Percentiles rank a stretch among this genome's conserved stretches.
phyloP scores from a whole-genome alignment of 2,888 invertebrate species.

The Leptarthrus brevirostris region DNA sequence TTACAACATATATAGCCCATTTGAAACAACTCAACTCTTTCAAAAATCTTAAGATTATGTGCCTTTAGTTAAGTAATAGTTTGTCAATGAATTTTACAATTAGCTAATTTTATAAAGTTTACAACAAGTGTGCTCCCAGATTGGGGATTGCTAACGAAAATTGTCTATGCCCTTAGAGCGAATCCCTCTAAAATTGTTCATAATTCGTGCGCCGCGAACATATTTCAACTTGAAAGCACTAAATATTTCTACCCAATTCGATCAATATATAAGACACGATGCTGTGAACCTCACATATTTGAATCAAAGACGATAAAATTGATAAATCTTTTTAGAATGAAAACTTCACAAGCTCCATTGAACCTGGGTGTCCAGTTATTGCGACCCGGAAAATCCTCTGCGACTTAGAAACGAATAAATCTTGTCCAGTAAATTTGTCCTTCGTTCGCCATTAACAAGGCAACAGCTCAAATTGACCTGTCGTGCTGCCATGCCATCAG shows the following conservation, averaged over 20 bases:
- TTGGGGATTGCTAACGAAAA: too few relatives aligned
- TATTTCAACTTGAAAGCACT: too few relatives aligned
- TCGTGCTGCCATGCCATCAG: conserved; percentile 44
- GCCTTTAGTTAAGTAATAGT: too few relatives aligned
- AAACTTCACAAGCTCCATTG: conserved; percentile 34
- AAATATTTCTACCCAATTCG: neutral
- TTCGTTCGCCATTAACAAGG: conserved; percentile 45
- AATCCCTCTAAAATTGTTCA: too few relatives aligned
- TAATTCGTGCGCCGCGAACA: too few relatives aligned
- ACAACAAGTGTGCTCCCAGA: too few relatives aligned
- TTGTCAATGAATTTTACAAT: too few relatives aligned
- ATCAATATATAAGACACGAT: neutral
- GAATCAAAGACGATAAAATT: conserved; percentile 44
- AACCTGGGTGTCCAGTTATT: conserved; percentile 37
- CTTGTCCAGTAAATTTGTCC: conserved; percentile 50
- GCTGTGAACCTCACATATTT: conserved; percentile 3
- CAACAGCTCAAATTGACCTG: conserved; percentile 48
- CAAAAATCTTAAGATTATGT: too few relatives aligned
- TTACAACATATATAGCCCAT: too few relatives aligned
- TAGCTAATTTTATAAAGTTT: too few relatives aligned
- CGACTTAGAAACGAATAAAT: conserved; percentile 41
- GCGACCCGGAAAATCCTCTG: conserved; percentile 44
- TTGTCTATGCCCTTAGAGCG: too few relatives aligned
- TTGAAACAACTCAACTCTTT: too few relatives aligned
- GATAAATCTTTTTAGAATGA: conserved; percentile 27